Evolutionary conservation across 1,140 invertebrate genomes (phyloP), one percentile per base, ranked within the genome.

Genomic region (Aphaenogaster rudis): DNA sequence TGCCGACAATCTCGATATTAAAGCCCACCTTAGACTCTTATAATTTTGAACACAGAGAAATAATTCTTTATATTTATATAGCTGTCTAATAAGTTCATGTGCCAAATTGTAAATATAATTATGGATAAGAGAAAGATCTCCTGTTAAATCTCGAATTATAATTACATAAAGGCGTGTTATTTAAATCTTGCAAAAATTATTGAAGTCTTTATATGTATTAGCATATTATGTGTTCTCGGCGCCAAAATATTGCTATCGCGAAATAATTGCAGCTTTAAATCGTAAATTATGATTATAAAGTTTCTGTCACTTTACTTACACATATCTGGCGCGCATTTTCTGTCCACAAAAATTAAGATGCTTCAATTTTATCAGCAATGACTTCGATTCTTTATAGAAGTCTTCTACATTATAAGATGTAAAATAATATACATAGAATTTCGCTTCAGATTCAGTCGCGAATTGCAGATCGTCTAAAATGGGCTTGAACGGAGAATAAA

Each of bases 1-100:
- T 84, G 80, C 69, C 80, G 80, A 74, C 54, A 72, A 74, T 76
- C 80, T 84, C 69, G 57, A 84, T 11, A 82, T 74, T n/a, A 48
- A 72, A 61, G 67, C 28, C 80, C 69, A 74, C 5, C n/a, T 84
- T 76, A 84, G 54, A 45, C 15, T 39, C 6, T 6, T 11, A 39
- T 57, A 33, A 45, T 57, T 81, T 48, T 21, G 33, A 36, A 67
- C 36, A 36, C 15, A 69, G 21, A 15, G 13, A 28, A 52, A 71
- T 66, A 21, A 81, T 45, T 69, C 64, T 81, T 54, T 71, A 42
- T 45, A 61, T 61, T 33, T 81, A 28, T 69, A 15, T 57, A 39
- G 48, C 15, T 61, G 64, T 7, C 21, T 9, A 15, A 61, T 33
- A 69, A 69, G 71, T 81, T 71, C 11, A 59, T 33, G 45, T 42